A percentile compares a stretch with the other conserved stretches of the same genome.
phyloP scores from a whole-genome alignment of 1,140 invertebrate genomes.

The Plectus sambesii region DNA sequence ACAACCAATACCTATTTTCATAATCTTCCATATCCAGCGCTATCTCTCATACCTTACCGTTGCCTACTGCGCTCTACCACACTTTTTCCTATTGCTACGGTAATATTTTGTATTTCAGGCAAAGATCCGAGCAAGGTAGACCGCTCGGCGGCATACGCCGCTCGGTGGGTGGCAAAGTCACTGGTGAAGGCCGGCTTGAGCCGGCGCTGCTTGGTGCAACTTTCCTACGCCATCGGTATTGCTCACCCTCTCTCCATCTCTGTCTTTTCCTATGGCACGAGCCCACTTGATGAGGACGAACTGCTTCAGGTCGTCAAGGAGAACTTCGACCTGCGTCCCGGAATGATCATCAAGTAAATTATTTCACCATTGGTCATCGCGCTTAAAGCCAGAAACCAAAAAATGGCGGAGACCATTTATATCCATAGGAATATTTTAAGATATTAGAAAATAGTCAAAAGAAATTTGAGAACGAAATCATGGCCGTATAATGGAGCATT shows the following conservation, averaged over 20 bases:
- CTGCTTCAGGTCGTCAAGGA: conserved; percentile 76
- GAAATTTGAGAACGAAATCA: too few species aligned
- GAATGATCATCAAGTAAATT: conserved; percentile 91
- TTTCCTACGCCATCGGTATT: conserved; percentile 86
- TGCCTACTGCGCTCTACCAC: too few species aligned
- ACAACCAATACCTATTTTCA: too few species aligned
- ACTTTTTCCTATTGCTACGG: too few species aligned
- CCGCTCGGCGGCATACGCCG: conserved; percentile 82
- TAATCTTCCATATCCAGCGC: too few species aligned
- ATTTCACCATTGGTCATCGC: too few species aligned
- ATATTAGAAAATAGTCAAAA: too few species aligned
- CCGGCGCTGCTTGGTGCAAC: conserved; percentile 67
- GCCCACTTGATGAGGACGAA: conserved; percentile 70
- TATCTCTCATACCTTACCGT: too few species aligned
- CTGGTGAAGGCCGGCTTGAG: conserved; percentile 74
- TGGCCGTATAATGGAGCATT: too few species aligned
- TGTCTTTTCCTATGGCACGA: conserved; percentile 89
- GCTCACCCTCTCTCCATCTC: conserved; percentile 86
- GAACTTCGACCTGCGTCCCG: conserved; percentile 91
- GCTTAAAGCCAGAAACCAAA: too few species aligned
- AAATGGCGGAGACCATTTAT: not conserved
- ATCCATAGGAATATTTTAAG: too few species aligned
- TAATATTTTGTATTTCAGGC: too few species aligned
- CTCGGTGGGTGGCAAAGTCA: conserved; percentile 76
- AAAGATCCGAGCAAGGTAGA: conserved; percentile 94